Percentiles rank a stretch among this genome's conserved stretches.
phyloP scores from a whole-genome alignment of 1,140 invertebrate species.

The Aphaenogaster floridana region DNA sequence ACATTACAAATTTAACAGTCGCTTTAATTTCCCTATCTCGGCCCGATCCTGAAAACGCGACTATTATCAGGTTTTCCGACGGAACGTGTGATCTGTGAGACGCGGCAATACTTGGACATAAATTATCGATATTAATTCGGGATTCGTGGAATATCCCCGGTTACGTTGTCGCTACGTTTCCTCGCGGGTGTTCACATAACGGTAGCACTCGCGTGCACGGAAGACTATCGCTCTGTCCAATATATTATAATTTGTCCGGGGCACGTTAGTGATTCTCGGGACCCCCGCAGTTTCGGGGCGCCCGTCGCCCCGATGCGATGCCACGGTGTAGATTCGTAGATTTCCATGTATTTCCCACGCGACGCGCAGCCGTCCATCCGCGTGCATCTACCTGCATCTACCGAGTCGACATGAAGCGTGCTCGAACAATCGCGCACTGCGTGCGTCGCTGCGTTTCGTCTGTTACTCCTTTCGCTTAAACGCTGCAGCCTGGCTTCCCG shows the following conservation, averaged over 20 bases:
- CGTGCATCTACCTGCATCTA: conserved; percentile 23
- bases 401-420: background rate
- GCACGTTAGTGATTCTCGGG: conserved; percentile 77
- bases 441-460: conserved; percentile 7
- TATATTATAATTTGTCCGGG: conserved; percentile 86
- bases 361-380: background rate
- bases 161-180: conserved; percentile 5
- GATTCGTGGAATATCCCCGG: background rate
- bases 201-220: conserved; percentile 78
- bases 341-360: conserved; percentile 60
- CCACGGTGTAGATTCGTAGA: conserved; percentile 3
- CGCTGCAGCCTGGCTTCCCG: conserved; percentile 1
- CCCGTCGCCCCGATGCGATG: conserved; percentile 43
- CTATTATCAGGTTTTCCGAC: background rate
- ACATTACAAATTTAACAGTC: too few species aligned
- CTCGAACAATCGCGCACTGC: background rate
- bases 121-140: background rate
- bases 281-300: conserved; percentile 76
- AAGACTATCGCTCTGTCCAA: conserved; percentile 78
- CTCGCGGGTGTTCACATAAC: conserved; percentile 50
- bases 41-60: background rate
- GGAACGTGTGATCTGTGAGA: background rate
- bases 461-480: conserved; percentile 49
- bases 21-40: too few species aligned
- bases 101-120: background rate